These are phyloP conservation scores for Sapajus apella DNA, from an alignment of 2,113 vertebrate species.

Conservation along the genomic window DNA sequence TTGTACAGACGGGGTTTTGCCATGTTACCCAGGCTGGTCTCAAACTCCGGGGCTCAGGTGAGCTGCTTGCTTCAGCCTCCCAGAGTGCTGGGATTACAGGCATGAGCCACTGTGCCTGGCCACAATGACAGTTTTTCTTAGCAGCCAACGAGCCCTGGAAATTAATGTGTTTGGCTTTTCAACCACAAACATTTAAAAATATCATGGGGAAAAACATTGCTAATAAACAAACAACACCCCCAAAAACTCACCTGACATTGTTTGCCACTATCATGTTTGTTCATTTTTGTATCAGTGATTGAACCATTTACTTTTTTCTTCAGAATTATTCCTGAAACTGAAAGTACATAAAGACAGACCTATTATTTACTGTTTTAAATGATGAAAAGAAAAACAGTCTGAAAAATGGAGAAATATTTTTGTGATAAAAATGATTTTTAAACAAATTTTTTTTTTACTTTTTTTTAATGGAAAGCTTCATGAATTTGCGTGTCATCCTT, in stretches of 20 bases:
- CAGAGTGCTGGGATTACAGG: no score
- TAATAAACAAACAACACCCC: neutral
- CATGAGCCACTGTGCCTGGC: no score
- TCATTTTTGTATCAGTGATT: neutral
- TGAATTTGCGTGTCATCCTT: no score
- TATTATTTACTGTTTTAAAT: constrained; percentile 37
- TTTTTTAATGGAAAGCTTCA: neutral
- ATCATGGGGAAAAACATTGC: neutral
- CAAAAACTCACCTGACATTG: neutral
- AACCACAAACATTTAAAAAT: neutral
- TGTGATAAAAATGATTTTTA: constrained; percentile 12
- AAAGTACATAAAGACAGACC: constrained; percentile 12
- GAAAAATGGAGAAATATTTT: neutral
- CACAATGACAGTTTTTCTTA: neutral
- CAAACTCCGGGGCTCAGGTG: no score
- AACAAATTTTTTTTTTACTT: neutral
- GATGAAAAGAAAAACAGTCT: constrained; percentile 20
- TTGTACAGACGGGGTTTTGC: no score
- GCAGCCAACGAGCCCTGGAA: neutral
- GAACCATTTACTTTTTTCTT: constrained; percentile 40
- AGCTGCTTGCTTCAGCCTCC: no score
- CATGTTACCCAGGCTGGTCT: no score
- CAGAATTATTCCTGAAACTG: constrained; percentile 40
- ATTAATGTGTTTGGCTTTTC: neutral
- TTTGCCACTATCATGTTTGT: neutral